Evolutionary conservation across 2,113 vertebrate species (phyloP), one percentile per base, ranked within the genome.

Genomic region (Gila orcuttii): DNA sequence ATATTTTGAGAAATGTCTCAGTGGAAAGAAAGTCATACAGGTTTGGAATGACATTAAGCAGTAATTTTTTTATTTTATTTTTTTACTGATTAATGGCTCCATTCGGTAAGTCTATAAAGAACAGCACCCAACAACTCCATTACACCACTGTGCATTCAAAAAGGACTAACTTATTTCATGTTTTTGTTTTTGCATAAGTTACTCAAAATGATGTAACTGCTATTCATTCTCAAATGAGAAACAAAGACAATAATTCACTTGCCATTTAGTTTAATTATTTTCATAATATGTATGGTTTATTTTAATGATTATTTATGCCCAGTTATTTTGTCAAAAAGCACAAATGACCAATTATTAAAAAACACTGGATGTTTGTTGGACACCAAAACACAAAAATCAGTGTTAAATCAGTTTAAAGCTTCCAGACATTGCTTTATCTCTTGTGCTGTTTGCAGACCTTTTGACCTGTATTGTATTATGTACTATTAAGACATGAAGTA

Each of bases 281-380:
- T 11, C 11, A 15, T 42, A 8, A 59, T 25, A n/a, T n/a, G 10
- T n/a, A 25, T 11, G 21, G 9, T n/a, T 36, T 71, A 3, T 33
- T 33, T 33, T 21, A 39, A 39, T 69, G 33, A 68, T 69, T 69
- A 68, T 73, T 42, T n/a, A 42, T 21, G 19, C 2, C 21, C 42
- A 74, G 12, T 45, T 73, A 45, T n/a, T 73, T 73, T 47, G 71
- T 74, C 12, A 13, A 45, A 74, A 86, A 28, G 52, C 42, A 3
- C 33, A 42, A 85, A 76, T 42, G 8, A 39, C 4, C 6, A 55
- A 2, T 57, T 57, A 57, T 57, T 57, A 7, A 55, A 36, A 55
- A 68, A 15, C 42, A 68, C 2, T 82, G 33, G 2, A 21, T 36
- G 23, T 28, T 62, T 13, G 4, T 86, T 17, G 2, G 15, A 68